Conservation (phyloP, 2,797 vertebrate genomes). For the Heteromormyrus szaboi region DNA sequence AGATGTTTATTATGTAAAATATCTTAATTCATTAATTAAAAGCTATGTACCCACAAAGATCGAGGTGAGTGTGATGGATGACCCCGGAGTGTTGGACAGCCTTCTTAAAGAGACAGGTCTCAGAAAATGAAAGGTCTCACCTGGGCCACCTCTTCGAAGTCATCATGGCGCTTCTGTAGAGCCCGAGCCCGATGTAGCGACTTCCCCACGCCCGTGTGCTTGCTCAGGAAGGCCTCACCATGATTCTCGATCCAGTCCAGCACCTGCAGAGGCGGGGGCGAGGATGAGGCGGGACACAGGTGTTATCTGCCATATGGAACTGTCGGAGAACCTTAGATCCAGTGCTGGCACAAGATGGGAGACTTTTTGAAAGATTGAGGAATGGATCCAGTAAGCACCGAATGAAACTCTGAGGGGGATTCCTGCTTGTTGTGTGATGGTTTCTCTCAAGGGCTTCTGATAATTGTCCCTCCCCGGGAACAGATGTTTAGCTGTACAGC, state of each 20-base stretch:
- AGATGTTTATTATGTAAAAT: background rate
- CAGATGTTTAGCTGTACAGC: background rate
- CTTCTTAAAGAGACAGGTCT: background rate
- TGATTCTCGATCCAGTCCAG: conserved; percentile 88
- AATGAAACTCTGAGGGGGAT: background rate
- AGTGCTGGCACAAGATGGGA: background rate
- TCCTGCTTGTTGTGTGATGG: background rate
- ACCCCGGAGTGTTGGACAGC: background rate
- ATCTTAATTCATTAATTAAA: background rate
- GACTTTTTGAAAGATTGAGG: background rate
- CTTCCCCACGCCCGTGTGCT: conserved; percentile 83
- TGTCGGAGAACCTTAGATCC: background rate
- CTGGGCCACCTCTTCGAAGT: conserved; percentile 88
- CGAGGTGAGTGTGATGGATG: background rate
- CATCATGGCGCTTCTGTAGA: conserved; percentile 80
- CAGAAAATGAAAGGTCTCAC: conserved; percentile 44
- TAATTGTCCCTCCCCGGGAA: background rate
- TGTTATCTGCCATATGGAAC: background rate
- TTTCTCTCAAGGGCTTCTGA: background rate
- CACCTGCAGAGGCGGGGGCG: conserved; percentile 52
- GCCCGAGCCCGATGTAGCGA: conserved; percentile 78
- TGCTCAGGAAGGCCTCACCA: conserved; percentile 82
- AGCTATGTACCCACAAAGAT: background rate
- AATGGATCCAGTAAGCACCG: background rate
- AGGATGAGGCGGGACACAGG: background rate